Percentiles rank a stretch among this genome's conserved stretches.
These are phyloP conservation scores for Poecilia latipinna DNA, from an alignment of 2,113 vertebrate species.

Conservation along the genomic window DNA sequence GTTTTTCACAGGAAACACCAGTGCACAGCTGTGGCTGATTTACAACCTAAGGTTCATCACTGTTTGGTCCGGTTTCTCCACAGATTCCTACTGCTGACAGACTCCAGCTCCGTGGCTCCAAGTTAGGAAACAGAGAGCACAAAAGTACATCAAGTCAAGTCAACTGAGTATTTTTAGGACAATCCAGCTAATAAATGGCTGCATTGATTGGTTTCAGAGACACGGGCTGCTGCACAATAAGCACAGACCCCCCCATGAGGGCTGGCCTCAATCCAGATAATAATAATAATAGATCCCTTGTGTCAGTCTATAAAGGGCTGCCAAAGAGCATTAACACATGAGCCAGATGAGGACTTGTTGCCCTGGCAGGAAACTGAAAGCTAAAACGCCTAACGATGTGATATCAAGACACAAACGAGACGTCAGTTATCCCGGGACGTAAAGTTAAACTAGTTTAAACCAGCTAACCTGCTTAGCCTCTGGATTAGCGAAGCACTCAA, in stretches of 20 bases:
- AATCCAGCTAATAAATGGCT: slow-evolving; percentile 29
- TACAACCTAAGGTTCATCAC: neutral
- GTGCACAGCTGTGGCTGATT: slow-evolving; percentile 20
- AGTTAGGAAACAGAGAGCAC: neutral
- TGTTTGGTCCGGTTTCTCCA: neutral
- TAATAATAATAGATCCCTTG: slow-evolving; percentile 66
- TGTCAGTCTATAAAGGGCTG: slow-evolving; percentile 44
- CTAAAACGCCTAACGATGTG: neutral
- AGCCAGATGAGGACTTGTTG: slow-evolving; percentile 29
- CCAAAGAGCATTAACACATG: slow-evolving; percentile 27
- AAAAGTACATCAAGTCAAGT: neutral
- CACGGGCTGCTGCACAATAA: slow-evolving; percentile 37
- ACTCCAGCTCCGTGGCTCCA: neutral
- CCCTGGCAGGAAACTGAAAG: neutral
- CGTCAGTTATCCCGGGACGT: neutral
- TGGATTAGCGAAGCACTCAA: slow-evolving; percentile 16
- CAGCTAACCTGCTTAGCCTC: slow-evolving; percentile 39
- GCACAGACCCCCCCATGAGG: slow-evolving; percentile 30
- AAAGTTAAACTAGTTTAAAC: slow-evolving; percentile 26
- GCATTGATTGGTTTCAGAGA: slow-evolving; percentile 60
- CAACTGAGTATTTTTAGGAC: neutral
- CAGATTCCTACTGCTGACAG: neutral
- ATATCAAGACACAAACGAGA: neutral
- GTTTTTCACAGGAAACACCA: slow-evolving; percentile 28
- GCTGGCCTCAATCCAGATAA: slow-evolving; percentile 56